These are phyloP conservation scores for Mustelus asterias DNA, from an alignment of 2,113 vertebrate species.

Conservation along the genomic window DNA sequence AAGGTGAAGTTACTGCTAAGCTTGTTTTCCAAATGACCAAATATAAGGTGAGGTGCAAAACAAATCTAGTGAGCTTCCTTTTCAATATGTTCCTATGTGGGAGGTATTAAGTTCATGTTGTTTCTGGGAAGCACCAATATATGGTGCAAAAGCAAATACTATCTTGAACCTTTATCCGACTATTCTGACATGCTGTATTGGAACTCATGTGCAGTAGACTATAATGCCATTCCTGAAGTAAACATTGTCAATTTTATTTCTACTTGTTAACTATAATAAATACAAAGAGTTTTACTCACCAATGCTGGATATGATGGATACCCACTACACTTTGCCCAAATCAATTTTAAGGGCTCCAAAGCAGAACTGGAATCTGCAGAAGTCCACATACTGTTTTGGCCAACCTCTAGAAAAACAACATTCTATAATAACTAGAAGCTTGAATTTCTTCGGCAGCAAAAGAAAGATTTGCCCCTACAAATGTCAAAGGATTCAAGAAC, in stretches of 20 bases:
- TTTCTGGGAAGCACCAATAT: not conserved
- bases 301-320: constrained; percentile 96
- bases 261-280: not conserved
- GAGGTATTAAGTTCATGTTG: not conserved
- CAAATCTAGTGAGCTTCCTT: not conserved
- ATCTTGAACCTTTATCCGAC: not conserved
- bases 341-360: constrained; percentile 92
- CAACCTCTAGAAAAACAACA: constrained; percentile 75
- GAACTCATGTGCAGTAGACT: not conserved
- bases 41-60: not conserved
- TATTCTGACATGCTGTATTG: not conserved
- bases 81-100: not conserved
- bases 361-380: constrained; percentile 80
- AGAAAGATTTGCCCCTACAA: not conserved
- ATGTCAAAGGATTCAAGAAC: not conserved
- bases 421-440: not conserved
- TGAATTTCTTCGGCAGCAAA: not conserved
- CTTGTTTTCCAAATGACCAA: not conserved
- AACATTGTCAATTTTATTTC: not conserved
- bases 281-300: constrained; percentile 66
- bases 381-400: constrained; percentile 94
- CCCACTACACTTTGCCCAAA: constrained; percentile 98
- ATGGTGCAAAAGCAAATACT: not conserved
- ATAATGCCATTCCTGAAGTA: not conserved
- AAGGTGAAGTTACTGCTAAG: not conserved